These are phyloP conservation scores for Meandrusa payeni DNA, from an alignment of 2,888 invertebrate species.

Conservation along the genomic window DNA sequence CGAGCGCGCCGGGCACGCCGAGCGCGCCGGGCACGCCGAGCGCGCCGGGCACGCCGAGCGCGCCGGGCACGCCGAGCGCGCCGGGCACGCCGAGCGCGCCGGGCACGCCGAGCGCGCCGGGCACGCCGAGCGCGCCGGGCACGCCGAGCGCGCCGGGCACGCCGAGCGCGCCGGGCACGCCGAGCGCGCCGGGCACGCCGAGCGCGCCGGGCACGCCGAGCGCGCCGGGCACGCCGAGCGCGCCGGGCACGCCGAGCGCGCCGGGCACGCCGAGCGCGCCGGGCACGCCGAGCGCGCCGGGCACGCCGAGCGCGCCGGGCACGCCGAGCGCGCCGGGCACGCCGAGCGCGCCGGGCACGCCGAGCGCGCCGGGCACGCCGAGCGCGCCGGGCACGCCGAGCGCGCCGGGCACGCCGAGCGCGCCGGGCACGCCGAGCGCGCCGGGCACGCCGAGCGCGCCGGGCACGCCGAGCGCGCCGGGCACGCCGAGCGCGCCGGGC, in stretches of 20 bases:
- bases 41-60: constrained; percentile 64
- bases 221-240: constrained; percentile 74
- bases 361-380: constrained; percentile 67
- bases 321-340: constrained; percentile 65
- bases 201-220: constrained; percentile 64
- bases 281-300: constrained; percentile 75
- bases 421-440: constrained; percentile 61
- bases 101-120: constrained; percentile 63
- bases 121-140: constrained; percentile 75
- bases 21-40: constrained; percentile 75
- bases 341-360: constrained; percentile 74
- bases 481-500: constrained; percentile 66
- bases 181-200: constrained; percentile 76
- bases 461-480: constrained; percentile 65
- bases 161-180: constrained; percentile 68
- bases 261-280: constrained; percentile 60
- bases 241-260: constrained; percentile 73
- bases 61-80: constrained; percentile 74
- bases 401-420: constrained; percentile 71
- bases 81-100: constrained; percentile 72
- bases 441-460: constrained; percentile 77
- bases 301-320: constrained; percentile 69
- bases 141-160: constrained; percentile 66
- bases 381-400: constrained; percentile 73
- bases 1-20: constrained; percentile 70